Evolutionary conservation across 2,797 vertebrate genomes (phyloP).

Genomic region (Antennarius maculatus): DNA sequence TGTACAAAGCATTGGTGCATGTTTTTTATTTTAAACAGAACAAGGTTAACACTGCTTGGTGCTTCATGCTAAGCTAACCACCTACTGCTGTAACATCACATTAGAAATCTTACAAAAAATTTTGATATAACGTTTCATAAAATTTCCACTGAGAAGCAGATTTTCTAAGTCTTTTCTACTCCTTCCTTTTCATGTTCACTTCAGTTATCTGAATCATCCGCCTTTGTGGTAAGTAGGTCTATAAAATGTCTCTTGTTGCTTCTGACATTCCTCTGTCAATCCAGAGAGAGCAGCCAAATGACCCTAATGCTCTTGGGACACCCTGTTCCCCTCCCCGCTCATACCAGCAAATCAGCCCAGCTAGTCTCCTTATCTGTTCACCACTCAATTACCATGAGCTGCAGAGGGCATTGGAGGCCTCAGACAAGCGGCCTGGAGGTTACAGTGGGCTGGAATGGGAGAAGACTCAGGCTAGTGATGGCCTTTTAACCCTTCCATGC

Average conservation of each 20-base stretch:
- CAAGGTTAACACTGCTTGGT: too few species aligned
- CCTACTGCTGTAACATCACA: too few species aligned
- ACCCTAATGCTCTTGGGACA: conserved; percentile 69
- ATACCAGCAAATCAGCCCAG: conserved; percentile 74
- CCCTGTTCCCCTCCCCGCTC: conserved; percentile 52
- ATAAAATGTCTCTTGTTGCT: conserved; percentile 60
- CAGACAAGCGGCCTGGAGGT: conserved; percentile 66
- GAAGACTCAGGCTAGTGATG: conserved; percentile 56
- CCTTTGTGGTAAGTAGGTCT: conserved; percentile 30
- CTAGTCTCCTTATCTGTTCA: conserved; percentile 79
- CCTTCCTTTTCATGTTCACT: neutral
- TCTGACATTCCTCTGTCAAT: conserved; percentile 72
- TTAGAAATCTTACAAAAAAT: too few species aligned
- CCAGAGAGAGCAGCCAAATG: conserved; percentile 70
- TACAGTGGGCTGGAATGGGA: conserved; percentile 59
- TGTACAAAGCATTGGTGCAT: too few species aligned
- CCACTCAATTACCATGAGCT: conserved; percentile 77
- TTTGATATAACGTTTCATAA: neutral
- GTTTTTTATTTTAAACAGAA: too few species aligned
- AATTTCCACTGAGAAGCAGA: neutral
- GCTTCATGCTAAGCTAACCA: too few species aligned
- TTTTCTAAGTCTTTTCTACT: neutral
- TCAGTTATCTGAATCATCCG: conserved; percentile 6
- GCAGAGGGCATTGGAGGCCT: conserved; percentile 68
- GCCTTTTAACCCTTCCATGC: conserved; percentile 66